Base-by-base conservation (phyloP, 2,113 vertebrate genomes). In the Meleagris gallopavo region DNA sequence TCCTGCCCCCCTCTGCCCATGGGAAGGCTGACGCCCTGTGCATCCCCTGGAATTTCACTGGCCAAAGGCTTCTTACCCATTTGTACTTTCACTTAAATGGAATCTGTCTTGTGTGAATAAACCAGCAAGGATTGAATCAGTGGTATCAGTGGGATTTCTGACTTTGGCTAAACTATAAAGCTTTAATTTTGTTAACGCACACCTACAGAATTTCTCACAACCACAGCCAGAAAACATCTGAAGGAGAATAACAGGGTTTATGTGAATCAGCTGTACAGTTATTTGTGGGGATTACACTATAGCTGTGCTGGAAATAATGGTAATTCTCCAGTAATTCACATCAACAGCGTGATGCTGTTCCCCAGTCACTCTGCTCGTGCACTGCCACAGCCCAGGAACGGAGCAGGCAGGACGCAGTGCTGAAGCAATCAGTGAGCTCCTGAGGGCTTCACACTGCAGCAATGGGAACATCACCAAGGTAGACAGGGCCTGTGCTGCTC, bases 251-350 rank as follows among this genome's bases (percentile, higher is more conserved):
- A 40, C 32, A 62, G 70, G 30, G 43, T 79, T 94, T 89, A 72
- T 71, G 4, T 21, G 43, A 84, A 82, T 67, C 80, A 72, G 20
- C 64, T 77, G 76, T 74, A 21, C 27, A 62, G 70, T 84, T 92
- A 29, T 95, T 93, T 94, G 73, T 84, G 77, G 57, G 86, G 52
- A 69, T 46, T 83, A 83, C 64, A 3, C n/a, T 46, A 61, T 71
- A 77, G 22, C 83, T 93, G 67, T 76, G 66, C 74, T 90, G 95
- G 80, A 90, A 94, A 82, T 83, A 57, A 88, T 88, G 90, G 57
- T 57, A 86, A 61, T 90, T 88, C 69, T 96, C 72, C 88, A 75
- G 57, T 92, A 81, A 69, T 14, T 88, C 76, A 3, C 77, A 73
- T 82, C 88, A 84, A 45, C 2, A 0, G 57, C 64, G 36, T 5